These are phyloP conservation scores for Podotricha telesiphe DNA, from an alignment of 2,888 invertebrate species.

Conservation along the genomic window DNA sequence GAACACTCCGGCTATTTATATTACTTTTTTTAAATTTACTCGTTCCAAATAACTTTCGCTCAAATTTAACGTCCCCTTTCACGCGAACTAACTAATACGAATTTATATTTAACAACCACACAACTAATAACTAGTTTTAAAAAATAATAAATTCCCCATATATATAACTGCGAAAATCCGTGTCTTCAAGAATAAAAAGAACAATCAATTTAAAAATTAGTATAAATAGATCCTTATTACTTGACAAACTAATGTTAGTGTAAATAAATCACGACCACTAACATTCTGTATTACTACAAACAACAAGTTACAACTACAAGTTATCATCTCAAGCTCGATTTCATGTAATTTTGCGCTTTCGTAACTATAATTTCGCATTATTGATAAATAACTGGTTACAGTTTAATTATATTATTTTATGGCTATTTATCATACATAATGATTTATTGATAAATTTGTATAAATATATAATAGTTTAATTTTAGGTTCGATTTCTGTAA, in stretches of 20 bases:
- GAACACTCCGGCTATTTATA: too few relatives aligned
- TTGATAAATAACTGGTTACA: constrained; percentile 30
- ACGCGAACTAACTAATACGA: too few relatives aligned
- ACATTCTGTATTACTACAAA: constrained; percentile 18
- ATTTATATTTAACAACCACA: too few relatives aligned
- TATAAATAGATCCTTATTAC: background rate
- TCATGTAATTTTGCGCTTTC: constrained; percentile 26
- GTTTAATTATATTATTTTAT: constrained; percentile 27
- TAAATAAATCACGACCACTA: constrained; percentile 11
- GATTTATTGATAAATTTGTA: constrained; percentile 19
- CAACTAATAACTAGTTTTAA: too few relatives aligned
- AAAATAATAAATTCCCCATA: too few relatives aligned
- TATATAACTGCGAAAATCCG: too few relatives aligned
- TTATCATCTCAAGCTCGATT: constrained; percentile 20
- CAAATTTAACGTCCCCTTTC: too few relatives aligned
- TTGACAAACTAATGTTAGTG: background rate
- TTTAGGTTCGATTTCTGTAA: background rate
- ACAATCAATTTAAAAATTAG: background rate
- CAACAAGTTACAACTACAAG: constrained; percentile 19
- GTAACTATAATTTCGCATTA: constrained; percentile 15
- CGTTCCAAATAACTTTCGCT: too few relatives aligned
- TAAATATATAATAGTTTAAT: constrained; percentile 11
- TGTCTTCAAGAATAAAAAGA: too few relatives aligned
- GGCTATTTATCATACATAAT: constrained; percentile 7
- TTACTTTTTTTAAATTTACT: too few relatives aligned